phyloP scores from a whole-genome alignment of 1,140 invertebrate species.

The Paracyclopina nana region DNA sequence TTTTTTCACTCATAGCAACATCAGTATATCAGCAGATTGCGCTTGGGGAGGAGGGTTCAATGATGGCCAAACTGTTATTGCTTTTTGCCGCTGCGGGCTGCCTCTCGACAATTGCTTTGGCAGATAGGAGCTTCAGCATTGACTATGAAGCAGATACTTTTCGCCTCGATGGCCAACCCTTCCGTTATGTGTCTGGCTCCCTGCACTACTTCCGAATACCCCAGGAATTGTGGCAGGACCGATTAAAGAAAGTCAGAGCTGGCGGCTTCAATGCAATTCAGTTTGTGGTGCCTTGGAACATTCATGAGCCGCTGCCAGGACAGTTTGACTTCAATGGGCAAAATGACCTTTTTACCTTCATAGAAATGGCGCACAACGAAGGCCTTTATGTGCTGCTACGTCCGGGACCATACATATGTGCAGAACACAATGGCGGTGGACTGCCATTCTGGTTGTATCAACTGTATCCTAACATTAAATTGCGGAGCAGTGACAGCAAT shows the following conservation, averaged over 20 bases:
- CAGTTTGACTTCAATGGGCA: conserved; percentile 29
- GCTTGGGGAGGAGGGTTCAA: too few species aligned
- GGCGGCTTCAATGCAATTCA: conserved; percentile 74
- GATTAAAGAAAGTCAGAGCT: conserved; percentile 56
- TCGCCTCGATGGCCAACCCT: conserved; percentile 55
- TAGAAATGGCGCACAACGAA: conserved; percentile 23
- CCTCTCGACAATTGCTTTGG: too few species aligned
- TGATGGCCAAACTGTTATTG: too few species aligned
- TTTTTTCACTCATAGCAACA: too few species aligned
- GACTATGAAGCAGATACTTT: conserved; percentile 54
- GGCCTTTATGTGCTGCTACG: conserved; percentile 61
- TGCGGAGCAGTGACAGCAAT: conserved; percentile 40
- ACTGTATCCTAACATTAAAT: conserved; percentile 42
- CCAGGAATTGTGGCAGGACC: conserved; percentile 55
- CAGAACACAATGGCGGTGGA: conserved; percentile 59
- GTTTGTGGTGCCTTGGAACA: conserved; percentile 80
- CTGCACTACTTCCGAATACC: conserved; percentile 80
- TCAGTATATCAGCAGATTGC: too few species aligned
- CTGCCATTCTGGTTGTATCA: conserved; percentile 58
- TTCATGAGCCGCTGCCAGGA: conserved; percentile 55
- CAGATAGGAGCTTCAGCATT: conserved; percentile 30
- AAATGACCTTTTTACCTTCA: conserved; percentile 1
- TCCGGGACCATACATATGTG: conserved; percentile 83
- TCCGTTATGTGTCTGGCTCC: conserved; percentile 65
- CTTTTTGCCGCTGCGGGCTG: too few species aligned